Evolutionary conservation across 1,140 invertebrate species (phyloP).

Genomic region (Anastatus disparis): DNA sequence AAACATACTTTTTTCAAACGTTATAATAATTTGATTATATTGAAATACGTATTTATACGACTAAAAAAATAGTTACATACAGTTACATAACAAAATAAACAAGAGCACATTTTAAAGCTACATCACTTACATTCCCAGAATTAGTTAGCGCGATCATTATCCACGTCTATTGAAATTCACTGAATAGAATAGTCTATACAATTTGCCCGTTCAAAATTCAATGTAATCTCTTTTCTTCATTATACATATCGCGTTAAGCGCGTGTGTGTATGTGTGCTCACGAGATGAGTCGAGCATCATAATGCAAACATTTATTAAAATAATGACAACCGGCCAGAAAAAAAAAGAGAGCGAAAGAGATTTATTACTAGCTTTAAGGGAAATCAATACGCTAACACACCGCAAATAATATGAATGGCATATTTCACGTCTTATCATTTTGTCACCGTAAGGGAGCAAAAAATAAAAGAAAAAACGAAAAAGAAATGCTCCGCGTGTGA

Average conservation of each 20-base stretch:
- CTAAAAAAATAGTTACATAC: too few species aligned
- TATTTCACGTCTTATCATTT: constrained; percentile 40
- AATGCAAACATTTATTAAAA: constrained; percentile 35
- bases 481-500: constrained; percentile 2
- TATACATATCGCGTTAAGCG: not conserved
- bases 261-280: not conserved
- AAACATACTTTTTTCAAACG: too few species aligned
- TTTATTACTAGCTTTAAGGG: constrained; percentile 30
- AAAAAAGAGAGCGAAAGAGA: constrained; percentile 20
- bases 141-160: constrained; percentile 14
- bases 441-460: constrained; percentile 26
- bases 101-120: too few species aligned
- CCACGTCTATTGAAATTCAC: not conserved
- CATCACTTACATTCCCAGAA: too few species aligned
- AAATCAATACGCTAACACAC: constrained; percentile 29
- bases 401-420: not conserved
- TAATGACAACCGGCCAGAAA: constrained; percentile 5
- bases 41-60: too few species aligned
- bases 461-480: constrained; percentile 18
- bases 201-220: constrained; percentile 21
- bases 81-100: too few species aligned
- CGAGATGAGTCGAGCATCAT: constrained; percentile 8
- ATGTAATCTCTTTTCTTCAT: constrained; percentile 8
- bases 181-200: not conserved
- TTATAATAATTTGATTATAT: too few species aligned